Percentiles rank a stretch among this genome's conserved stretches.
Conservation (phyloP, 2,113 vertebrate genomes). For the Sciurus niger region DNA sequence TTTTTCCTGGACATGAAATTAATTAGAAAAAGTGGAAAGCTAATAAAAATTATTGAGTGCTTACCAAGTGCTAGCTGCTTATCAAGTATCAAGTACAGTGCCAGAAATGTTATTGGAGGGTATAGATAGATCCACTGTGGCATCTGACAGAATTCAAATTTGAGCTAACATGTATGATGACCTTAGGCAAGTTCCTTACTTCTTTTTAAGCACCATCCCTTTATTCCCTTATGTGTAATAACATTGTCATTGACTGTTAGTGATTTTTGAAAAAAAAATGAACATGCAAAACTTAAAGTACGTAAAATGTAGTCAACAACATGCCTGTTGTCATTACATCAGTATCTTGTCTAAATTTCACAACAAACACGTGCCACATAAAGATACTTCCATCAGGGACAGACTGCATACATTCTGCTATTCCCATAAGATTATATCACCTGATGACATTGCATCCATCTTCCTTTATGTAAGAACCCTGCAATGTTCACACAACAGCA, state of each 20-base stretch:
- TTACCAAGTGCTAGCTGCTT: constrained; percentile 33
- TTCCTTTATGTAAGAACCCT: accelerated
- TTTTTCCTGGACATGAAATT: constrained; percentile 30
- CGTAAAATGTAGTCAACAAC: neutral
- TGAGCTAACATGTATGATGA: neutral
- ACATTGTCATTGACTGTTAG: neutral
- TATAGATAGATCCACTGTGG: neutral
- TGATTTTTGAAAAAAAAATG: neutral
- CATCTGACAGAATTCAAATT: neutral
- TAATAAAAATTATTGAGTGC: constrained; percentile 65
- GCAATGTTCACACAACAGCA: neutral
- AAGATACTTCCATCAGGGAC: no score
- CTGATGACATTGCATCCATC: accelerated
- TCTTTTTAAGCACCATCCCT: neutral
- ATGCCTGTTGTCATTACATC: neutral
- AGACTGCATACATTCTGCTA: neutral
- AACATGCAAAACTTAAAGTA: neutral
- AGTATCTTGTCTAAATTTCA: neutral
- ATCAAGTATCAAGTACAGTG: constrained; percentile 1
- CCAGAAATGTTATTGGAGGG: neutral
- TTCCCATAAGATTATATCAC: no score
- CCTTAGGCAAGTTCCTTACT: neutral
- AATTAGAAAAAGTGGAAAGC: constrained; percentile 39
- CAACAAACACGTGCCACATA: neutral
- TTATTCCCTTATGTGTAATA: neutral